A percentile compares a stretch with the other conserved stretches of the same genome.
Conservation (phyloP, 37 sponge, comb jelly and placozoan genomes). For the Spongilla lacustris region DNA sequence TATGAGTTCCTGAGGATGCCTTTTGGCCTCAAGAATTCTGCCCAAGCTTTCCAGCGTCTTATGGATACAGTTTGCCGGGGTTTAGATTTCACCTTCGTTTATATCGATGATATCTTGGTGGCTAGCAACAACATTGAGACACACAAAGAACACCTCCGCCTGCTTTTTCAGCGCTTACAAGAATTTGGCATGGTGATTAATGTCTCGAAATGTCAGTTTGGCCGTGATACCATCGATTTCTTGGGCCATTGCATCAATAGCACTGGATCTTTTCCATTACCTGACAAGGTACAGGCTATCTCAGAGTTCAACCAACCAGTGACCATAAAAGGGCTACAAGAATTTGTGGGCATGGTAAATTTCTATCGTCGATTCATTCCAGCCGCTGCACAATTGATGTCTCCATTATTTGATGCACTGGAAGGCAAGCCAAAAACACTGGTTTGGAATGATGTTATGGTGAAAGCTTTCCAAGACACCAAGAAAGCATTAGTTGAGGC, state of each 20-base stretch:
- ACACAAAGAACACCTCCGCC: constrained; percentile 30
- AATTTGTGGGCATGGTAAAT: constrained; percentile 45
- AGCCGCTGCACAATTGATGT: constrained; percentile 28
- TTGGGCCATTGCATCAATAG: constrained; percentile 30
- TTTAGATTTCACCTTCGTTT: constrained; percentile 28
- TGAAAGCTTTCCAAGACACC: constrained; percentile 20
- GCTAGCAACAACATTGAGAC: constrained; percentile 21
- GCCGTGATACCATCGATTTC: constrained; percentile 20
- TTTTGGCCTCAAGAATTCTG: constrained; percentile 38
- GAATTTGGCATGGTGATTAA: constrained; percentile 43
- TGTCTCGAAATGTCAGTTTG: constrained; percentile 28
- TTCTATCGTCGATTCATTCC: constrained; percentile 37
- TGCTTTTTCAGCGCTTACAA: constrained; percentile 32
- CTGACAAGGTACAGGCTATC: constrained; percentile 37
- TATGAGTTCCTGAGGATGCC: constrained; percentile 25
- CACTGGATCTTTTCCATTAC: constrained; percentile 22
- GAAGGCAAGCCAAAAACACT: constrained; percentile 32
- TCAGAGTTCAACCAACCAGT: constrained; percentile 12
- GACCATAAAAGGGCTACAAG: constrained; percentile 22
- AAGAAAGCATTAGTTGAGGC: constrained; percentile 41
- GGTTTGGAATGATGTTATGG: constrained; percentile 16
- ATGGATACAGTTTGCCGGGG: constrained; percentile 55
- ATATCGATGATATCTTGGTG: constrained; percentile 52
- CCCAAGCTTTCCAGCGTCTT: constrained; percentile 55
- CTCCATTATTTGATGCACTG: constrained; percentile 39